Base-by-base conservation (phyloP, 1,140 invertebrate genomes). In the Drosophila pectinifera region DNA sequence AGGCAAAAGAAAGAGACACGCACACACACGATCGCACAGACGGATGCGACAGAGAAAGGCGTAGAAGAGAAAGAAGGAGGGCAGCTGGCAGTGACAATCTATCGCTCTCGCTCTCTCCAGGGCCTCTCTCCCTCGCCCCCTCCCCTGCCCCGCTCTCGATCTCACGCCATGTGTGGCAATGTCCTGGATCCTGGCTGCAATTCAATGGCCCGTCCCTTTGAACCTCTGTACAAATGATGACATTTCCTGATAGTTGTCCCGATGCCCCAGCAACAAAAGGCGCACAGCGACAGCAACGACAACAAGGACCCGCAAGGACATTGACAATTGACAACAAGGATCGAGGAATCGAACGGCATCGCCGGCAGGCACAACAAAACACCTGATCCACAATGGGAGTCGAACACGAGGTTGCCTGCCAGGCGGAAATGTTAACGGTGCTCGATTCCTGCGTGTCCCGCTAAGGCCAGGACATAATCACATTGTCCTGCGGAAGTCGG, bases 191-290 rank as follows among this genome's bases (percentile, higher is more conserved):
- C 59, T 70, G 42, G 14, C 36, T 62, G 76, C 38, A 59, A 73
- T 62, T 69, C 68, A 57, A 78, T 81, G 55, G 22, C 28, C 42
- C 20, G 48, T 85, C 56, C 48, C 38, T 46, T n/a, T 31, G 58
- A 38, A 38, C 22, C 62, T 64, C 49, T 36, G 49, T 83, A 83
- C 84, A 83, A 88, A 88, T 89, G 80, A 88, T 89, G 84, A 88
- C 84, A 89, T 88, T 84, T 88, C 84, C 84, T 89, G 83, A 88
- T 88, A 73, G 88, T 88, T 88, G 83, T 86, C 83, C 76, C 49
- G 75, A 75, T 73, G 48, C 75, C 51, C 65, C 57, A 45, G 18
- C 59, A 58, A 83, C 80, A 84, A 84, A 73, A 38, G 73, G 48
- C 46, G 10, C 34, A 41, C 54, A 56, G 36, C n/a, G n/a, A n/a